Base-by-base conservation (phyloP, 2,888 invertebrate genomes). In the Bombylius major region DNA sequence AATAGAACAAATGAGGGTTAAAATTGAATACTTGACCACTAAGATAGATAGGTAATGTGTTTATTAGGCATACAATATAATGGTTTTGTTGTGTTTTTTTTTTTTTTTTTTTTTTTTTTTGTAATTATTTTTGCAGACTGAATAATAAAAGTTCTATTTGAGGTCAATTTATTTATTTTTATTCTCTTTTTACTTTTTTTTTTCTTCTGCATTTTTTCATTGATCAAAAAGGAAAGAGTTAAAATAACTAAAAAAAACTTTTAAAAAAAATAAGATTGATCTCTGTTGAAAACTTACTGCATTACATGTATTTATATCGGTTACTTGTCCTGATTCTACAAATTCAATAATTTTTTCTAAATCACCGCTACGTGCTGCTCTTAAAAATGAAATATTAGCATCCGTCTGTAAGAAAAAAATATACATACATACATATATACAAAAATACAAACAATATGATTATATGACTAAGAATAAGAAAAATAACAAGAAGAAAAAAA, bases 241-340 rank as follows among this genome's bases (percentile, higher is more conserved):
- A 39, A 39, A 9, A 14, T 5, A 45, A 11, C 45, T 7, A 12
- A 14, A 12, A 52, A 53, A 57, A 51, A 53, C n/a, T n/a, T n/a
- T n/a, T n/a, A 53, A 45, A 52, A 52, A 45, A 8, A 36, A 48
- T 3, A 34, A 46, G 14, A 52, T 8, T 31, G 31, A 55, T 23
- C 23, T 23, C 3, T 23, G 23, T 23, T 23, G 1, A 34, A 44
- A 36, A 59, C 86, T 86, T 77, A 96, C 96, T 70, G 96, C 90
- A 78, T 99, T 99, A 73, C 93, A 89, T 63, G 96, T 93, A 78
- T 99, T 97, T 72, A 99, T 98, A 71, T 98, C 97, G 64, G 91
- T 86, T 64, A 92, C 88, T 59, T 88, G 87, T 58, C 82, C 81
- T 46, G 81, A 80, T 76, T 95, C 91, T 64, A 99, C 81, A 66